Evolutionary conservation across 1,140 invertebrate species (phyloP).

Genomic region (Heterodera schachtii): DNA sequence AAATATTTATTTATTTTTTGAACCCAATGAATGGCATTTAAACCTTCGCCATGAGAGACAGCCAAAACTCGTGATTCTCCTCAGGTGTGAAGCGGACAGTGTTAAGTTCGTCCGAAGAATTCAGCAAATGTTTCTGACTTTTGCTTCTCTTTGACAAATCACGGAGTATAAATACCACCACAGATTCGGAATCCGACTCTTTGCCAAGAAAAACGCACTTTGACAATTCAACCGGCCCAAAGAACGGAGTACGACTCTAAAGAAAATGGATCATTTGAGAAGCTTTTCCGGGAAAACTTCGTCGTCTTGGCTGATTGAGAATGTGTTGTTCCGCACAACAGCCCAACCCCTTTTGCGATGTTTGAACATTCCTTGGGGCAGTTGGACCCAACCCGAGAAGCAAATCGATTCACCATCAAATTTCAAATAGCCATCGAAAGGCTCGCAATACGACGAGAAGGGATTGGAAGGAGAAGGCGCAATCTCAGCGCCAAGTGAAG

Average conservation of each 20-base stretch:
- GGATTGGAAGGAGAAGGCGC: background rate
- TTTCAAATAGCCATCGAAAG: conserved; percentile 23
- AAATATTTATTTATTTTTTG: too few species aligned
- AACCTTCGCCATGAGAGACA: conserved; percentile 36
- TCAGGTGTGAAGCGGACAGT: conserved; percentile 43
- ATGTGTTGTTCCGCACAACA: conserved; percentile 41
- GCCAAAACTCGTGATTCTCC: conserved; percentile 46
- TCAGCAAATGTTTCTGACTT: background rate
- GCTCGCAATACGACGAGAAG: conserved; percentile 14
- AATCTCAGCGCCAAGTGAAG: background rate
- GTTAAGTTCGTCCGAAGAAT: conserved; percentile 7
- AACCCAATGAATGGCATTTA: background rate
- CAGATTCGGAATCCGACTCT: conserved; percentile 11
- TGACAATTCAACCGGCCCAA: conserved; percentile 48
- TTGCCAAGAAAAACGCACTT: conserved; percentile 37
- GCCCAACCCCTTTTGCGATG: conserved; percentile 28
- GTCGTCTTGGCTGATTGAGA: conserved; percentile 45
- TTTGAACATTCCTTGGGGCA: conserved; percentile 44
- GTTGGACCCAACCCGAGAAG: conserved; percentile 52
- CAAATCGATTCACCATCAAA: conserved; percentile 46
- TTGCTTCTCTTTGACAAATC: conserved; percentile 27
- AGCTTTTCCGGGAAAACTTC: conserved; percentile 32
- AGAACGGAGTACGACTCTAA: conserved; percentile 41
- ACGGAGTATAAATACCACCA: conserved; percentile 31
- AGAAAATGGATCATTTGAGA: conserved; percentile 9